Percentiles rank a stretch among this genome's conserved stretches.
Conservation (phyloP, 1,140 invertebrate genomes). For the Bombus haemorrhoidalis region DNA sequence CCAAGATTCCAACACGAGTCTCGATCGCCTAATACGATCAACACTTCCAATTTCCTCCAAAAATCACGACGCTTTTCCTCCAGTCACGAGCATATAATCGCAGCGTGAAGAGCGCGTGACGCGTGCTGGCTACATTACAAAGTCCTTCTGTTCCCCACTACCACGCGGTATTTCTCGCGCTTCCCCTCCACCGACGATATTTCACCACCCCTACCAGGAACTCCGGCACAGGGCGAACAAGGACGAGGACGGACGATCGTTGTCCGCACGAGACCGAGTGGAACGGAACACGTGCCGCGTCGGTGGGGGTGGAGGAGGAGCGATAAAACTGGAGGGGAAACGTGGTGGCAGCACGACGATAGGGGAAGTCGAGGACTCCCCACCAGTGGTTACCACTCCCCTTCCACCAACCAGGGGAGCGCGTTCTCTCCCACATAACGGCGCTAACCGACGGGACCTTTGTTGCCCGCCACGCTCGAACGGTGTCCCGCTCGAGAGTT, state of each 20-base stretch:
- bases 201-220: constrained; percentile 48
- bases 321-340: constrained; percentile 52
- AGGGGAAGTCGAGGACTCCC: constrained; percentile 58
- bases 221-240: constrained; percentile 6
- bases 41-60: neutral
- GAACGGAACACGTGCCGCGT: constrained; percentile 47
- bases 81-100: constrained; percentile 51
- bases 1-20: neutral
- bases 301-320: constrained; percentile 64
- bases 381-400: constrained; percentile 62
- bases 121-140: constrained; percentile 67
- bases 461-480: constrained; percentile 66
- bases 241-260: constrained; percentile 44
- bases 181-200: constrained; percentile 17
- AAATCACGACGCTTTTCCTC: constrained; percentile 26
- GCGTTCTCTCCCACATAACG: constrained; percentile 67
- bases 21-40: neutral
- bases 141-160: constrained; percentile 71
- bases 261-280: constrained; percentile 43
- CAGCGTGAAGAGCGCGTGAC: constrained; percentile 67
- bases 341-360: constrained; percentile 29
- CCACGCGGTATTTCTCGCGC: constrained; percentile 48
- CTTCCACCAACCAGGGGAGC: constrained; percentile 64
- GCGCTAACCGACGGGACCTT: constrained; percentile 63
- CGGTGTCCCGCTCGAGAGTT: constrained; percentile 52